These are phyloP conservation scores for Caenorhabditis virilis DNA, from an alignment of 2,888 invertebrate genomes.

Conservation along the genomic window DNA sequence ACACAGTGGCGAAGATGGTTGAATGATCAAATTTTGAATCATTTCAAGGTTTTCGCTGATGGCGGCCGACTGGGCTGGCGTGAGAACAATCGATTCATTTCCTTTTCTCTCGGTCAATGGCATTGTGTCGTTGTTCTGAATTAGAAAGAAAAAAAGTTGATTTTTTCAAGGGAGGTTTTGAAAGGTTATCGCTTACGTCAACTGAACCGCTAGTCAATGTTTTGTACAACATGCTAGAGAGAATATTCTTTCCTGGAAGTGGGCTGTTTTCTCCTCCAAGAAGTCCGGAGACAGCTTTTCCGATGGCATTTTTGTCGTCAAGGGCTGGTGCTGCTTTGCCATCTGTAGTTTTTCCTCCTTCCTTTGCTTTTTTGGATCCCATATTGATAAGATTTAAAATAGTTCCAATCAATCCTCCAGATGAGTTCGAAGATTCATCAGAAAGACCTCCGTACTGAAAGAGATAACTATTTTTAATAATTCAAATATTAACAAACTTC, in stretches of 20 bases:
- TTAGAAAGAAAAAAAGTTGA: no score
- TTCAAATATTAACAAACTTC: conserved; percentile 27
- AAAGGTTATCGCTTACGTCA: conserved; percentile 38
- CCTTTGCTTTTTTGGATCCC: conserved; percentile 55
- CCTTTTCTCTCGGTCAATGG: conserved; percentile 8
- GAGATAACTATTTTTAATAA: conserved; percentile 1
- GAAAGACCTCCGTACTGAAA: conserved; percentile 63
- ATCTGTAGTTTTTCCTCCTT: conserved; percentile 6
- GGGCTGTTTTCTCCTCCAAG: conserved; percentile 64
- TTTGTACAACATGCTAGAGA: conserved; percentile 68
- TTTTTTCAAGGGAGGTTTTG: no score
- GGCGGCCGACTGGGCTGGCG: conserved; percentile 62
- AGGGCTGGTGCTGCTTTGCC: conserved; percentile 10
- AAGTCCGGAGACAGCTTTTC: conserved; percentile 60
- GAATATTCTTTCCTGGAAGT: conserved; percentile 60
- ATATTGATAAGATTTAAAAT: conserved; percentile 64
- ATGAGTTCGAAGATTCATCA: conserved; percentile 57
- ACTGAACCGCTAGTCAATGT: conserved; percentile 64
- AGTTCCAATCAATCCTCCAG: conserved; percentile 64
- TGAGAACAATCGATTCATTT: conserved; percentile 50
- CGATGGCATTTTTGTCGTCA: conserved; percentile 53
- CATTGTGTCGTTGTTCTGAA: conserved; percentile 48
- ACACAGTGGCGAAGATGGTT: conserved; percentile 67
- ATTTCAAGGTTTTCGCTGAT: conserved; percentile 68
- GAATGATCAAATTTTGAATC: conserved; percentile 67